A percentile compares a stretch with the other conserved stretches of the same genome.
phyloP scores from a whole-genome alignment of 2,888 invertebrate species.

The Calameuta idolon region DNA sequence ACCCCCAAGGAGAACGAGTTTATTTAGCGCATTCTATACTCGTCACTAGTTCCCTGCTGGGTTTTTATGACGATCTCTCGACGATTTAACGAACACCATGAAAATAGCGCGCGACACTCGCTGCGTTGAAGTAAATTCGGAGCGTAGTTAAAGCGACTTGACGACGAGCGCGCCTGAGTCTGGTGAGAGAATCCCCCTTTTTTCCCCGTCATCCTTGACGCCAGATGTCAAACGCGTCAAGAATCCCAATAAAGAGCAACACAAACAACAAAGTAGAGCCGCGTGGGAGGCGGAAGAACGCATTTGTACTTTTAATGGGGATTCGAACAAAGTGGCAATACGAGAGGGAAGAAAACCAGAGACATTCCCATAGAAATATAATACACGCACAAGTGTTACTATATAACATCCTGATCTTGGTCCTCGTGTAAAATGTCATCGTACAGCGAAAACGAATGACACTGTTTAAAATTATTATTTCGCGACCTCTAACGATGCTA shows the following conservation, averaged over 20 bases:
- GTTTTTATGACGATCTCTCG: conserved; percentile 6
- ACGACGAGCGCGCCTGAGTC: not conserved
- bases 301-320: not conserved
- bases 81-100: conserved; percentile 13
- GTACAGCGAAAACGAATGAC: not conserved
- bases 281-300: not conserved
- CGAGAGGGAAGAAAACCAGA: not conserved
- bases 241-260: not conserved
- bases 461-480: not conserved
- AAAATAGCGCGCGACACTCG: conserved; percentile 5
- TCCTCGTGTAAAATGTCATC: not conserved
- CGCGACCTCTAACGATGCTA: not conserved
- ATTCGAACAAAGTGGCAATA: not conserved
- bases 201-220: not conserved
- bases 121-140: conserved; percentile 20
- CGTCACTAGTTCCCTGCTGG: not conserved
- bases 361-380: not conserved
- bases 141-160: conserved; percentile 8
- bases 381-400: conserved; percentile 19
- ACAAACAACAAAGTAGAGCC: not conserved
- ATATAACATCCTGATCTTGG: not conserved
- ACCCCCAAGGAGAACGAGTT: not conserved
- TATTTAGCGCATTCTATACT: conserved; percentile 6
- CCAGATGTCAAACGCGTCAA: conserved; percentile 15
- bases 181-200: not conserved